Evolutionary conservation across 1,140 invertebrate species (phyloP).

Genomic region (Drosophila arizonae): DNA sequence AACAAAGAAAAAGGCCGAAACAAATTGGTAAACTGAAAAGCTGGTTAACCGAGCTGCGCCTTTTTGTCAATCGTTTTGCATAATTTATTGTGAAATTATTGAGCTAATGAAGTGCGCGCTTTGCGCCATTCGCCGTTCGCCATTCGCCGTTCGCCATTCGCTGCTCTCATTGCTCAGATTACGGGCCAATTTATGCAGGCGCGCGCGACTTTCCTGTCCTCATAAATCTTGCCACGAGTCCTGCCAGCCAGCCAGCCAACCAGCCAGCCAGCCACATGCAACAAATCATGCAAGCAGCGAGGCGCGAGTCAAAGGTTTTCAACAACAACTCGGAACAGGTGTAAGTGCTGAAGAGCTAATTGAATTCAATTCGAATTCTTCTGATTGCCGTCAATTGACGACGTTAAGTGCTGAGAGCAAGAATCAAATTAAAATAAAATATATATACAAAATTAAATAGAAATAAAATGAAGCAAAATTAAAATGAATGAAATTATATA

Average conservation of each 20-base stretch:
- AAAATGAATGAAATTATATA: too few relatives aligned
- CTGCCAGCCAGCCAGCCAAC: constrained; percentile 21
- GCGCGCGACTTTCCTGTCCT: constrained; percentile 46
- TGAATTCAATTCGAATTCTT: background rate
- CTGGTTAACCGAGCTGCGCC: constrained; percentile 14
- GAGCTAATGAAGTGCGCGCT: constrained; percentile 74
- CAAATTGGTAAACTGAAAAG: constrained; percentile 5
- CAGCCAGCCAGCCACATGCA: constrained; percentile 43
- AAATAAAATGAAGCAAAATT: too few relatives aligned
- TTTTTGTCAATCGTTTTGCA: constrained; percentile 57
- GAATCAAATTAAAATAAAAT: too few relatives aligned
- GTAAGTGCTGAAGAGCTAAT: background rate
- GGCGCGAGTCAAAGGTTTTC: constrained; percentile 13
- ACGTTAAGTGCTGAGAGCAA: too few relatives aligned
- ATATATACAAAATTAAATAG: too few relatives aligned
- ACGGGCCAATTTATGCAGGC: constrained; percentile 69
- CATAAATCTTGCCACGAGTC: constrained; percentile 70
- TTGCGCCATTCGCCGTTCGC: constrained; percentile 18
- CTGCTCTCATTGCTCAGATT: constrained; percentile 43
- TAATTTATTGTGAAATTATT: constrained; percentile 70
- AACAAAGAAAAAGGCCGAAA: constrained; percentile 3
- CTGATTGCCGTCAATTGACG: background rate
- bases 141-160: background rate
- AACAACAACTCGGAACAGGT: background rate
- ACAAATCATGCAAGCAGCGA: constrained; percentile 63